Percentiles rank a stretch among this genome's conserved stretches.
Evolutionary conservation across 2,113 vertebrate genomes (phyloP).

Genomic region (Echinops telfairi): DNA sequence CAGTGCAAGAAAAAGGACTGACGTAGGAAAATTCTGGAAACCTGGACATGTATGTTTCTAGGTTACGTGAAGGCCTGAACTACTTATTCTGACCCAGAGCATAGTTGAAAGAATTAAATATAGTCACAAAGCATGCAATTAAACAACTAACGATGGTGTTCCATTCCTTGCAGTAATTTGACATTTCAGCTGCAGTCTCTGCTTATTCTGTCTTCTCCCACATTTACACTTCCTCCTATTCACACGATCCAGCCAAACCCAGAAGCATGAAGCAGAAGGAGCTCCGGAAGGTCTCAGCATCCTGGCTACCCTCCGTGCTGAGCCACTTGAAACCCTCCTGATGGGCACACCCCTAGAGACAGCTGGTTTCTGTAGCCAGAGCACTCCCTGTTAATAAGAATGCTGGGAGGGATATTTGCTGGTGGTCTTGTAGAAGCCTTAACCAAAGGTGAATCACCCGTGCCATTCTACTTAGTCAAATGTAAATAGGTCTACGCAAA

Average conservation of each 20-base stretch:
- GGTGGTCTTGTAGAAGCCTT: conserved; percentile 17
- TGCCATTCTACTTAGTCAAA: conserved; percentile 31
- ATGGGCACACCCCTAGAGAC: neutral
- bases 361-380: neutral
- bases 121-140: conserved; percentile 44
- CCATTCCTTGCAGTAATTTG: neutral
- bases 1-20: conserved; percentile 28
- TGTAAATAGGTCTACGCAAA: neutral
- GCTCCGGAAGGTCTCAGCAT: conserved; percentile 22
- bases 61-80: conserved; percentile 25
- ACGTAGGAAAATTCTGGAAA: conserved; percentile 19
- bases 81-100: conserved; percentile 46
- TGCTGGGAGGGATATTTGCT: conserved; percentile 13
- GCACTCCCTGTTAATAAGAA: neutral
- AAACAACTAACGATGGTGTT: conserved; percentile 33
- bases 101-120: conserved; percentile 56
- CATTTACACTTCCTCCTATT: neutral
- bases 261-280: conserved; percentile 25
- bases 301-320: neutral
- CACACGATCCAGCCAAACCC: neutral
- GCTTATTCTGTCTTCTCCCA: neutral
- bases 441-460: conserved; percentile 48
- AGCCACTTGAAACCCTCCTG: neutral
- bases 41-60: neutral
- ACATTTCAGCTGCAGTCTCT: neutral